Conservation (phyloP, 2,888 invertebrate species). For the Corythucha ciliata region DNA sequence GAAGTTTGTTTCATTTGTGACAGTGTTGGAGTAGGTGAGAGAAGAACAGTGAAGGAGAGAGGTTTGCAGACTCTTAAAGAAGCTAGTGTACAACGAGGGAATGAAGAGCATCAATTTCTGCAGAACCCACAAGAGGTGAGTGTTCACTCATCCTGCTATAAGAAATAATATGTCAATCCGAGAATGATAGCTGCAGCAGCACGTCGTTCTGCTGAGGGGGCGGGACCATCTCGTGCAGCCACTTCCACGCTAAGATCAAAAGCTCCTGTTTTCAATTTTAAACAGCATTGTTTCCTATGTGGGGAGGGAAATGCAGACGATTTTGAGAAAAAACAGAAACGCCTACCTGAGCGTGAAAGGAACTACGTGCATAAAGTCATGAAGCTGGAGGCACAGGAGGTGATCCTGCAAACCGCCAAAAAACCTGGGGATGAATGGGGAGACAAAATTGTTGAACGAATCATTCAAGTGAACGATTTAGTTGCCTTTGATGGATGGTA, state of each 20-base stretch:
- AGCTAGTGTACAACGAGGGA: no score
- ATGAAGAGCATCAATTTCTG: not conserved
- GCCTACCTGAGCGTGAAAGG: constrained; percentile 5
- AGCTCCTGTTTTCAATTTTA: constrained; percentile 6
- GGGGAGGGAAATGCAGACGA: constrained; percentile 1
- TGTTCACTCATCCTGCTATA: constrained; percentile 1
- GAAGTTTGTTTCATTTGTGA: no score
- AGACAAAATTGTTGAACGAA: constrained; percentile 3
- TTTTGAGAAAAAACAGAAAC: not conserved
- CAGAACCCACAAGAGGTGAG: not conserved
- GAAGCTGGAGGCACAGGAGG: constrained; percentile 5
- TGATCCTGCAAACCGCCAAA: constrained; percentile 8
- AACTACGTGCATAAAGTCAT: not conserved
- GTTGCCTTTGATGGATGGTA: constrained; percentile 13
- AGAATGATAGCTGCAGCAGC: not conserved
- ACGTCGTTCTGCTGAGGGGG: not conserved
- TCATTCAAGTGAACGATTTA: constrained; percentile 13
- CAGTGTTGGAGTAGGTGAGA: no score
- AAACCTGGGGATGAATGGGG: constrained; percentile 10
- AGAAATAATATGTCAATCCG: not conserved
- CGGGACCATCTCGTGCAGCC: not conserved
- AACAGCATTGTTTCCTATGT: constrained; percentile 16
- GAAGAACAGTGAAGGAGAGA: no score
- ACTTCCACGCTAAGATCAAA: not conserved
- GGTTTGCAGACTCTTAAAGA: no score